These are phyloP conservation scores for Drosophila nigricruria DNA, from an alignment of 2,888 invertebrate species.

Conservation along the genomic window DNA sequence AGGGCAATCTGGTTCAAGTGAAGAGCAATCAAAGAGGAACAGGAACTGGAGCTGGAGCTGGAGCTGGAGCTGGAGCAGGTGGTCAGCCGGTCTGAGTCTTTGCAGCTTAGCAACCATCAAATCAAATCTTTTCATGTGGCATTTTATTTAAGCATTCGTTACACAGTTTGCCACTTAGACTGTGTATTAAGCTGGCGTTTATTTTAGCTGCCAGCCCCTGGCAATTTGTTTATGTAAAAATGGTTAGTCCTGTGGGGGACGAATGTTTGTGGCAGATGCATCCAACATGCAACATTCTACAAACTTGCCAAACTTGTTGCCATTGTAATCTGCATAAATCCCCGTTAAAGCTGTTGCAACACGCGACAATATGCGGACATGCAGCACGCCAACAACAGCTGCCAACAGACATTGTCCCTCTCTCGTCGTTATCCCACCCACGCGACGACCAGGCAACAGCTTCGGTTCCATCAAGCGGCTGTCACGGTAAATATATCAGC, in stretches of 20 bases:
- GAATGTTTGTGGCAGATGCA: constrained; percentile 8
- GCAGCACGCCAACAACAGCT: constrained; percentile 18
- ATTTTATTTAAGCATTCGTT: constrained; percentile 1
- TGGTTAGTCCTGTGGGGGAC: not conserved
- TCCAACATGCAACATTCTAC: constrained; percentile 15
- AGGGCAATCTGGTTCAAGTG: constrained; percentile 15
- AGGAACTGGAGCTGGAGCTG: not conserved
- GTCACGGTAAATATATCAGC: constrained; percentile 33
- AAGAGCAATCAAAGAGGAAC: constrained; percentile 11
- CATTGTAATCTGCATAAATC: constrained; percentile 66
- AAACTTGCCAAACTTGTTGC: constrained; percentile 50
- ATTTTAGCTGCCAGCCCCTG: not conserved
- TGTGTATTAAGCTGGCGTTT: not conserved
- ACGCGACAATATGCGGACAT: constrained; percentile 54
- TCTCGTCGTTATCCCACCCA: constrained; percentile 22
- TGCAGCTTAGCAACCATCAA: not conserved
- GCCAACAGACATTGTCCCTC: constrained; percentile 25
- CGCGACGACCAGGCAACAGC: constrained; percentile 12
- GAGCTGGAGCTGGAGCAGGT: constrained; percentile 12
- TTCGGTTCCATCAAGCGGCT: constrained; percentile 5
- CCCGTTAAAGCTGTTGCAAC: constrained; percentile 53
- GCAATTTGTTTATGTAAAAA: constrained; percentile 24
- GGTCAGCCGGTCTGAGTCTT: not conserved
- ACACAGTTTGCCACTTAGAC: constrained; percentile 3
- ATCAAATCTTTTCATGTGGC: constrained; percentile 1